Percentiles rank a stretch among this genome's conserved stretches.
Evolutionary conservation across 2,888 invertebrate genomes (phyloP).

Genomic region (Alcis repandata): DNA sequence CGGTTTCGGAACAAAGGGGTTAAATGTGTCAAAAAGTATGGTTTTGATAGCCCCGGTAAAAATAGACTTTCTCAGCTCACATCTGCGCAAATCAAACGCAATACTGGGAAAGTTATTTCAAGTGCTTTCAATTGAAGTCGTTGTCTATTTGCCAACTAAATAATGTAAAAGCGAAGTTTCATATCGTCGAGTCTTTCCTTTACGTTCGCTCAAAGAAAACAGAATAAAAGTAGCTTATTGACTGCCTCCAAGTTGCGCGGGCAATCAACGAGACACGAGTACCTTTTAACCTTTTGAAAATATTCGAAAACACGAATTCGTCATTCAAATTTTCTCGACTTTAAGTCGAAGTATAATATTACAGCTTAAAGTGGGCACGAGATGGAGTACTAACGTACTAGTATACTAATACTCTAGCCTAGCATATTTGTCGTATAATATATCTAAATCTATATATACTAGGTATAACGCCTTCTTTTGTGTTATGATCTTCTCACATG

Average conservation of each 20-base stretch:
- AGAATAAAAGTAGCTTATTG: conserved; percentile 43
- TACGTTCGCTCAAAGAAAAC: conserved; percentile 39
- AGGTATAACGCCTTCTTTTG: too few relatives aligned
- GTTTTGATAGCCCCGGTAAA: too few relatives aligned
- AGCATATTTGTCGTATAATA: too few relatives aligned
- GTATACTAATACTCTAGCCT: too few relatives aligned
- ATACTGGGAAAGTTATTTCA: conserved; percentile 25
- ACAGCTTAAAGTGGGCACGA: background rate
- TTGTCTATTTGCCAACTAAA: conserved; percentile 44
- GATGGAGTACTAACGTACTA: too few relatives aligned
- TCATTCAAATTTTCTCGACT: too few relatives aligned
- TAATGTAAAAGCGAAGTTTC: conserved; percentile 41
- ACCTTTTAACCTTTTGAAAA: conserved; percentile 31
- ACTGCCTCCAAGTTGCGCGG: conserved; percentile 38
- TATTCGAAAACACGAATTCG: conserved; percentile 22
- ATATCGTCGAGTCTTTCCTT: conserved; percentile 27
- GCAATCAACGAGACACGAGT: conserved; percentile 44
- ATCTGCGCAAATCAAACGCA: conserved; percentile 32
- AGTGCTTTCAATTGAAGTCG: conserved; percentile 28
- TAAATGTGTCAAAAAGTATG: too few relatives aligned
- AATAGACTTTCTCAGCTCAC: background rate
- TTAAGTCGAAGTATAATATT: background rate
- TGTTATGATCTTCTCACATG: too few relatives aligned
- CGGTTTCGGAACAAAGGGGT: too few relatives aligned
- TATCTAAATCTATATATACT: too few relatives aligned